phyloP scores from a whole-genome alignment of 2,113 vertebrate species.

The Hystrix cristata region DNA sequence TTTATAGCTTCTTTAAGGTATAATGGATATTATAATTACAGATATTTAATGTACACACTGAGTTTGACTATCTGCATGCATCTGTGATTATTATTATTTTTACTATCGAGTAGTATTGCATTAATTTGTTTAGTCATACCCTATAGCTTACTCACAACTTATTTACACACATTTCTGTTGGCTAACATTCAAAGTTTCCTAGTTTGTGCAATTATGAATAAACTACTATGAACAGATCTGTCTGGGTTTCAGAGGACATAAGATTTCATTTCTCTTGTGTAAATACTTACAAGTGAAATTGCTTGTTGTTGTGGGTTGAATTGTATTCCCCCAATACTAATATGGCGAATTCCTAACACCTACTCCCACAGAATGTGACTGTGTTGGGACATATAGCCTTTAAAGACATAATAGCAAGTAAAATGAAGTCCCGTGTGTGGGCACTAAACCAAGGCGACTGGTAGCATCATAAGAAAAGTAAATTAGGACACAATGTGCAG shows the following conservation, averaged over 20 bases:
- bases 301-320: neutral
- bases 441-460: neutral
- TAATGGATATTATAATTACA: neutral
- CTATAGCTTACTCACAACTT: neutral
- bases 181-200: neutral
- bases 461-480: neutral
- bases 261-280: neutral
- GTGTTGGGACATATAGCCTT: neutral
- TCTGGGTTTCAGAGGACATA: neutral
- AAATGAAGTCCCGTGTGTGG: neutral
- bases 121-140: neutral
- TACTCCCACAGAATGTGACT: neutral
- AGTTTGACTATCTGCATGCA: neutral
- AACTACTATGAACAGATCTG: neutral
- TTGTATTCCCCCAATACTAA: neutral
- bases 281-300: neutral
- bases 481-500: neutral
- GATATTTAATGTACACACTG: neutral
- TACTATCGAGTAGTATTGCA: neutral
- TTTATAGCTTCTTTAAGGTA: neutral
- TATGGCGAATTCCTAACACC: neutral
- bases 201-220: neutral
- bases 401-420: neutral
- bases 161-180: neutral
- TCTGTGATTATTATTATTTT: neutral